phyloP scores from a whole-genome alignment of 2,797 vertebrate genomes.

The Anguilla obscura region DNA sequence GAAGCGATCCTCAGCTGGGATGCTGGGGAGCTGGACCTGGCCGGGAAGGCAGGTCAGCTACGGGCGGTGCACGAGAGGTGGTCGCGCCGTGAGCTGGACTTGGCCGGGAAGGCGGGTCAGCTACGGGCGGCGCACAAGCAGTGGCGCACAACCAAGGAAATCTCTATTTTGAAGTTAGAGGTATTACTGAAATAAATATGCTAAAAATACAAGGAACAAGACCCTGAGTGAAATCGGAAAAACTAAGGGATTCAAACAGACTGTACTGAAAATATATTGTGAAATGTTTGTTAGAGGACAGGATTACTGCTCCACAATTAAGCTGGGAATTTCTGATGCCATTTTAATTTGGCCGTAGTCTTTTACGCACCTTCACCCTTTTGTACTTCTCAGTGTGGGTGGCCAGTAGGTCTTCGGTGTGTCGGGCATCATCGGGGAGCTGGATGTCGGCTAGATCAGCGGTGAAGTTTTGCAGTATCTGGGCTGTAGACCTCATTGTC shows the following conservation, averaged over 20 bases:
- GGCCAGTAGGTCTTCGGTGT: constrained; percentile 84
- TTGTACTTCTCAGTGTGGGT: constrained; percentile 78
- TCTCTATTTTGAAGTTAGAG: not conserved
- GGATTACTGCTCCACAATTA: not conserved
- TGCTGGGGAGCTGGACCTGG: too few relatives aligned
- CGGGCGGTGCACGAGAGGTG: too few relatives aligned
- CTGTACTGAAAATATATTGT: not conserved
- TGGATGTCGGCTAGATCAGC: constrained; percentile 83
- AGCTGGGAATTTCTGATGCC: too few relatives aligned
- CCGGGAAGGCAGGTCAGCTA: too few relatives aligned
- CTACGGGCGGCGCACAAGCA: too few relatives aligned
- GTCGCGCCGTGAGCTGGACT: too few relatives aligned
- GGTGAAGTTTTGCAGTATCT: constrained; percentile 89
- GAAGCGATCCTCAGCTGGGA: too few relatives aligned
- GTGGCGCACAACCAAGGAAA: too few relatives aligned
- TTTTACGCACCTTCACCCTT: constrained; percentile 76
- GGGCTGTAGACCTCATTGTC: constrained; percentile 89
- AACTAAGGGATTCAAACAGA: not conserved
- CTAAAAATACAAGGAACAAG: not conserved
- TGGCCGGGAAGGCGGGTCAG: too few relatives aligned
- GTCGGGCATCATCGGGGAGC: constrained; percentile 84
- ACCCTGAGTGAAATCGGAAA: too few relatives aligned
- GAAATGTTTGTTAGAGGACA: not conserved
- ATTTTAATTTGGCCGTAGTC: too few relatives aligned
- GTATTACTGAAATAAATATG: not conserved